These are phyloP conservation scores for Bombus cullumanus DNA, from an alignment of 1,140 invertebrate genomes.

Conservation along the genomic window DNA sequence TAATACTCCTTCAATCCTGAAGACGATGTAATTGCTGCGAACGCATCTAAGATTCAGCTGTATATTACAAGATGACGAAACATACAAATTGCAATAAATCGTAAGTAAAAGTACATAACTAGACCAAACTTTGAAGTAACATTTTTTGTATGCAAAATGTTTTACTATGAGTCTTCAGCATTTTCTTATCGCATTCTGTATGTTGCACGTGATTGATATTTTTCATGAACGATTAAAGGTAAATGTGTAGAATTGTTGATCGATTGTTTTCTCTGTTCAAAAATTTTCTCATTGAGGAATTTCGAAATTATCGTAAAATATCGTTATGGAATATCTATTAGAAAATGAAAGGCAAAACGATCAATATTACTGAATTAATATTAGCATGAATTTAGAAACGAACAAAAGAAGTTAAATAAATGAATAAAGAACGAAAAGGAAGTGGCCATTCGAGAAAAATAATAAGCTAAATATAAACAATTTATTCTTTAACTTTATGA, in stretches of 20 bases:
- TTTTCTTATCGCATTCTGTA: not conserved
- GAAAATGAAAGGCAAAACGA: too few relatives aligned
- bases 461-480: not conserved
- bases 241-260: too few relatives aligned
- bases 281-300: too few relatives aligned
- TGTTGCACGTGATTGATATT: too few relatives aligned
- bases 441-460: not conserved
- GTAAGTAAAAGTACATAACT: not conserved
- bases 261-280: too few relatives aligned
- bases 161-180: not conserved
- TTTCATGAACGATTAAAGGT: too few relatives aligned
- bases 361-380: too few relatives aligned
- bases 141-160: not conserved
- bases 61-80: not conserved
- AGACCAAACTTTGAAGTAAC: not conserved
- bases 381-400: too few relatives aligned
- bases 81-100: not conserved
- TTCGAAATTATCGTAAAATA: too few relatives aligned
- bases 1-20: constrained; percentile 43
- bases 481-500: not conserved
- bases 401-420: too few relatives aligned
- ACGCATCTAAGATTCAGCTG: constrained; percentile 22
- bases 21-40: constrained; percentile 35
- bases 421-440: not conserved
- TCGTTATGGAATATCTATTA: too few relatives aligned